Conservation (phyloP, 2,797 vertebrate species). For the Siniperca scherzeri region DNA sequence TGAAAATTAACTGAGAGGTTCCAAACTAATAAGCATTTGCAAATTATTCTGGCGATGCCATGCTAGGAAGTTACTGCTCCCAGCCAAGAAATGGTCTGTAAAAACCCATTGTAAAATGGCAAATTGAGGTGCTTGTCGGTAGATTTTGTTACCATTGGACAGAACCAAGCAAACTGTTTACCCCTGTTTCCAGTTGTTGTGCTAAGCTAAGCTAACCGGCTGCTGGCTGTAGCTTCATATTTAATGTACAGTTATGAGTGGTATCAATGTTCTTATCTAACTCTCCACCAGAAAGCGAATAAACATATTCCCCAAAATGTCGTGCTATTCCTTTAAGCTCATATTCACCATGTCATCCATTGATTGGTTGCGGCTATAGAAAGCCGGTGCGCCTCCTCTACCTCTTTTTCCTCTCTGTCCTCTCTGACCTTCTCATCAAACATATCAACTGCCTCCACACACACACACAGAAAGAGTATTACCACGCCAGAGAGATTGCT, state of each 20-base stretch:
- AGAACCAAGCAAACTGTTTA: neutral
- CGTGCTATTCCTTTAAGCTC: conserved; percentile 48
- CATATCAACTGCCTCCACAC: conserved; percentile 56
- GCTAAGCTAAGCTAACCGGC: conserved; percentile 2
- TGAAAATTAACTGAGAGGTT: too few species aligned
- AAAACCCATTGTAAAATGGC: neutral
- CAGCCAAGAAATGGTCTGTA: neutral
- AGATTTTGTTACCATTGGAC: neutral
- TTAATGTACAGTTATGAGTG: neutral
- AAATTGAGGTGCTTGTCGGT: too few species aligned
- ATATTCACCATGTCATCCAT: conserved; percentile 24
- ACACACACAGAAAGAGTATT: conserved; percentile 18
- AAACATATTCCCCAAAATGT: neutral
- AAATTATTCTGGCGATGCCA: too few species aligned
- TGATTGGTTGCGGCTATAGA: conserved; percentile 67
- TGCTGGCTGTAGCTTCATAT: neutral
- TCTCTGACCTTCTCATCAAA: conserved; percentile 82
- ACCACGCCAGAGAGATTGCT: conserved; percentile 60
- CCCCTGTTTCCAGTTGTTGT: neutral
- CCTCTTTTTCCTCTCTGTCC: conserved; percentile 61
- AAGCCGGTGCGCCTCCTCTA: conserved; percentile 62
- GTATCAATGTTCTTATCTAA: neutral
- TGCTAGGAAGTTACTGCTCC: neutral
- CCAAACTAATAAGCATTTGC: too few species aligned
- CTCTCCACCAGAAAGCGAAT: neutral